These are phyloP conservation scores for Eupeodes luniger DNA, from an alignment of 2,888 invertebrate genomes.

Conservation along the genomic window DNA sequence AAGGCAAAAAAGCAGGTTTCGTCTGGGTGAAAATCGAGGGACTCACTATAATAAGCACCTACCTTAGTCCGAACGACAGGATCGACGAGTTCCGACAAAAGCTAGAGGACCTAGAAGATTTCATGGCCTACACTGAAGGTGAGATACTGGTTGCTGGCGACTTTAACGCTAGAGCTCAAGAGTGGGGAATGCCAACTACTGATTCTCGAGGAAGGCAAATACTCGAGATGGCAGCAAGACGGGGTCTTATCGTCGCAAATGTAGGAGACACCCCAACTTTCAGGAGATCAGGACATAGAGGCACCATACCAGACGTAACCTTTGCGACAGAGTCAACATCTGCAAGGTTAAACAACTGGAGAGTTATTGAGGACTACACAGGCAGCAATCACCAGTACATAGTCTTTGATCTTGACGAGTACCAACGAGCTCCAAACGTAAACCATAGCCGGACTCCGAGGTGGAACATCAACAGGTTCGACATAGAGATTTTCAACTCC, in stretches of 20 bases:
- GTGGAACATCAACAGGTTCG: too few relatives aligned
- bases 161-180: constrained; percentile 32
- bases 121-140: background rate
- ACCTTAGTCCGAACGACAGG: constrained; percentile 36
- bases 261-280: constrained; percentile 29
- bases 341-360: background rate
- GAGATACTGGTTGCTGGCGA: constrained; percentile 22
- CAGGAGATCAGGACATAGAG: constrained; percentile 24
- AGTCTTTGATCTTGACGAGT: too few relatives aligned
- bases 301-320: constrained; percentile 25
- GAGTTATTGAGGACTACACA: too few relatives aligned
- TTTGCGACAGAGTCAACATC: background rate
- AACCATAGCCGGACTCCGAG: too few relatives aligned
- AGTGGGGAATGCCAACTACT: constrained; percentile 44
- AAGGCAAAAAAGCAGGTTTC: background rate
- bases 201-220: constrained; percentile 54
- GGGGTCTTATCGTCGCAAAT: constrained; percentile 48
- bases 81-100: constrained; percentile 33
- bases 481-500: background rate
- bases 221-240: constrained; percentile 62
- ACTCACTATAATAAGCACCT: constrained; percentile 34
- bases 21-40: constrained; percentile 21
- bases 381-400: too few relatives aligned
- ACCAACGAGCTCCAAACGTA: too few relatives aligned
- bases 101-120: constrained; percentile 16